phyloP scores from a whole-genome alignment of 1,140 invertebrate genomes.

The Muscidifurax raptorellus region DNA sequence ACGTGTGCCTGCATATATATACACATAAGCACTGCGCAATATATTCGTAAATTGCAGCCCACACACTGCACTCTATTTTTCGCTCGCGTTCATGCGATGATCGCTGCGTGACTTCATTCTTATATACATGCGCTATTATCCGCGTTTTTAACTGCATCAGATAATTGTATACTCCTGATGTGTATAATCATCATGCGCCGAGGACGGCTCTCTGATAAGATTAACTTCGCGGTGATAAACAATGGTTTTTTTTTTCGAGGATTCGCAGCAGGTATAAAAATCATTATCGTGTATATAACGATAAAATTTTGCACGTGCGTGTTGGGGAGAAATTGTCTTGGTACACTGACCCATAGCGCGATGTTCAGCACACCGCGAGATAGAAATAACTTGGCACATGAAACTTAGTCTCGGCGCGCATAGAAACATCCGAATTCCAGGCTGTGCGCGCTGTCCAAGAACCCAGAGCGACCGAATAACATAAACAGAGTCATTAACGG shows the following conservation, averaged over 20 bases:
- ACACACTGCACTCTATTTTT: too few relatives aligned
- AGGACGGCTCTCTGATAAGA: not conserved
- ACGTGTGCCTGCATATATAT: too few relatives aligned
- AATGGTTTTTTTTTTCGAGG: too few relatives aligned
- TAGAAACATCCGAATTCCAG: constrained; percentile 48
- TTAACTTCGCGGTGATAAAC: not conserved
- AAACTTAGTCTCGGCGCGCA: constrained; percentile 41
- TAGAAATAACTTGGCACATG: constrained; percentile 66
- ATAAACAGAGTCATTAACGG: constrained; percentile 48
- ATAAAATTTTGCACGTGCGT: not conserved
- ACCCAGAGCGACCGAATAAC: constrained; percentile 52
- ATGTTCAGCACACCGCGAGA: constrained; percentile 46
- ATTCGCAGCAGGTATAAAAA: too few relatives aligned
- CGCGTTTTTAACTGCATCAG: too few relatives aligned
- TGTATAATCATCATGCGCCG: too few relatives aligned
- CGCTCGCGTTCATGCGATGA: too few relatives aligned
- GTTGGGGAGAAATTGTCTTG: constrained; percentile 56
- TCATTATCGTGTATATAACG: not conserved
- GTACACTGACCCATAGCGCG: constrained; percentile 65
- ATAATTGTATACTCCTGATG: too few relatives aligned
- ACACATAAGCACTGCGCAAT: not conserved
- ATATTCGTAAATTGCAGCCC: too few relatives aligned
- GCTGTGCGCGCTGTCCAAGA: not conserved
- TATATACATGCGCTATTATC: too few relatives aligned
- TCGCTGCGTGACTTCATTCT: too few relatives aligned